phyloP scores from a whole-genome alignment of 2,113 vertebrate species.

The Marmota flaviventris region DNA sequence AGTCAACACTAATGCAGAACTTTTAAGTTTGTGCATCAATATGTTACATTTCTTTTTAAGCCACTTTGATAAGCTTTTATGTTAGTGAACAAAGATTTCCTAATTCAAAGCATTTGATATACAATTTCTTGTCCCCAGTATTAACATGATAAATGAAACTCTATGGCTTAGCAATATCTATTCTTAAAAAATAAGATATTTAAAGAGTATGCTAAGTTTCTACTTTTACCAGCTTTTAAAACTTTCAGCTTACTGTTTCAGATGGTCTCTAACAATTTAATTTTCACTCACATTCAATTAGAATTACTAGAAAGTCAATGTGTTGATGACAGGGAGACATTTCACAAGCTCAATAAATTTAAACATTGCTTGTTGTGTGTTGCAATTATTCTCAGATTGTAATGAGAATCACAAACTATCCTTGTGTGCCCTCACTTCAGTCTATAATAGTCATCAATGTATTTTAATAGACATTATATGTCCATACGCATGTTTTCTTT shows the following conservation, averaged over 20 bases:
- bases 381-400: not conserved
- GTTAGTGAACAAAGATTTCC: not conserved
- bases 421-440: not conserved
- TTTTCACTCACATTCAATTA: conserved; percentile 9
- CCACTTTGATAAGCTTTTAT: not conserved
- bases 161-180: not conserved
- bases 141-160: not conserved
- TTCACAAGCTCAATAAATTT: not conserved
- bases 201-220: not conserved
- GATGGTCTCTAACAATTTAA: conserved; percentile 17
- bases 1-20: not conserved
- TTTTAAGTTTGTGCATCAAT: not conserved
- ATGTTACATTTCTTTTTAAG: not conserved
- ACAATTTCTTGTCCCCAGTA: not conserved
- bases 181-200: not conserved
- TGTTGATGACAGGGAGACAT: not conserved
- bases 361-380: not conserved
- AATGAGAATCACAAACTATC: conserved; percentile 2
- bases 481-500: not conserved
- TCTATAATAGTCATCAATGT: not conserved
- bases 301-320: not conserved
- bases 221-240: not conserved
- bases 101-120: not conserved
- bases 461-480: conserved; percentile 35
- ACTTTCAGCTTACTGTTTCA: conserved; percentile 20